These are phyloP conservation scores for Sebastes dallii DNA, from an alignment of 2,797 vertebrate species.

Conservation along the genomic window DNA sequence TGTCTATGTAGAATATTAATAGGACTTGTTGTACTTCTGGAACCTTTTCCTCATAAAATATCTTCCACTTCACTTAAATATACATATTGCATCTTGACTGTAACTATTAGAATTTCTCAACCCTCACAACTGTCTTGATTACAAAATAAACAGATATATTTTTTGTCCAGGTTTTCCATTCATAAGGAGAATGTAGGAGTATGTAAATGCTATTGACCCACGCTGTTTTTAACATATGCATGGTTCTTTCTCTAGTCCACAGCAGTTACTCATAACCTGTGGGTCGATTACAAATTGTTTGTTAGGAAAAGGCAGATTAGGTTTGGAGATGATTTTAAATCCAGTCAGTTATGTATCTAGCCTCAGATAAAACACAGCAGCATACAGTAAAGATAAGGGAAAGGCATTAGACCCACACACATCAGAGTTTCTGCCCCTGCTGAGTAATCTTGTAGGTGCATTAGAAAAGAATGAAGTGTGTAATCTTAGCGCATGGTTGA, in stretches of 20 bases:
- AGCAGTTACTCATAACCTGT: not conserved
- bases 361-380: not conserved
- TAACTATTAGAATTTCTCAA: not conserved
- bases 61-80: not conserved
- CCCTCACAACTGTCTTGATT: not conserved
- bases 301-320: not conserved
- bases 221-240: not conserved
- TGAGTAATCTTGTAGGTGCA: not conserved
- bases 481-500: not conserved
- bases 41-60: not conserved
- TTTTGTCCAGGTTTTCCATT: not conserved
- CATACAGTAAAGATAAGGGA: not conserved
- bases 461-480: not conserved
- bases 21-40: not conserved
- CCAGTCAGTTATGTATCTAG: not conserved
- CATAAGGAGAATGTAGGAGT: not conserved
- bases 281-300: not conserved
- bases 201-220: not conserved
- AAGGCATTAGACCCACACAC: not conserved
- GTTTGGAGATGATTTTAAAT: not conserved
- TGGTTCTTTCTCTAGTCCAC: not conserved
- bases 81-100: not conserved
- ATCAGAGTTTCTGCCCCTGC: not conserved
- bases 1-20: not conserved
- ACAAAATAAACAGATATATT: not conserved